Evolutionary conservation across 2,888 invertebrate genomes (phyloP).

Genomic region (Helleia helle): DNA sequence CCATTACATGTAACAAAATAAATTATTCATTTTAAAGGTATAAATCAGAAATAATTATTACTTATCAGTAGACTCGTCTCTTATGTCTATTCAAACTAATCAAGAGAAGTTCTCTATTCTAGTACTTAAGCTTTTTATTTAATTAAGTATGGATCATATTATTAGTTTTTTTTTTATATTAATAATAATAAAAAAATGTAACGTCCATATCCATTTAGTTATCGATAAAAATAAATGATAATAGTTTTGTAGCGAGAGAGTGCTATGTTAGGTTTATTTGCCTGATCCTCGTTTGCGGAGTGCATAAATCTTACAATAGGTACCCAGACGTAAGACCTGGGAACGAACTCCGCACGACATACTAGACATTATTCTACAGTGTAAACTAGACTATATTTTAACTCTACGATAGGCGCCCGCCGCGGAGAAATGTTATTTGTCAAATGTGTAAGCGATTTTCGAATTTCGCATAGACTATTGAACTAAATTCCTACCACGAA

Average conservation of each 20-base stretch:
- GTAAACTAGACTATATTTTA: slow-evolving; percentile 22
- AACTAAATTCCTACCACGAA: slow-evolving; percentile 1
- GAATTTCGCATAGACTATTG: background rate
- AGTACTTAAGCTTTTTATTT: no score
- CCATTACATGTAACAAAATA: no score
- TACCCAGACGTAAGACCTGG: slow-evolving; percentile 11
- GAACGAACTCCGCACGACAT: slow-evolving; percentile 16
- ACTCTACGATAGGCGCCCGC: slow-evolving; percentile 15
- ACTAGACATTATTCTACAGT: slow-evolving; percentile 2
- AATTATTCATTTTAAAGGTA: no score
- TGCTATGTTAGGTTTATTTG: slow-evolving; percentile 18
- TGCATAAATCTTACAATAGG: slow-evolving; percentile 24
- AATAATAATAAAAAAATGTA: no score
- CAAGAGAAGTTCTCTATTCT: no score
- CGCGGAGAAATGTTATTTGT: slow-evolving; percentile 14
- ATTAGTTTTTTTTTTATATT: no score
- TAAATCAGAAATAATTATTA: no score
- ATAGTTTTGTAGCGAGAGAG: background rate
- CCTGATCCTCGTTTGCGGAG: slow-evolving; percentile 10
- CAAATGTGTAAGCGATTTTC: slow-evolving; percentile 7
- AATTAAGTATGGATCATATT: no score
- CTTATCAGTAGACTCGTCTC: no score
- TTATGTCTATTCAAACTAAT: no score
- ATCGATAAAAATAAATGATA: no score
- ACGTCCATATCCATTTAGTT: no score